These are phyloP conservation scores for Sinocyclocheilus maitianheensis DNA, from an alignment of 2,113 vertebrate species.

Conservation along the genomic window DNA sequence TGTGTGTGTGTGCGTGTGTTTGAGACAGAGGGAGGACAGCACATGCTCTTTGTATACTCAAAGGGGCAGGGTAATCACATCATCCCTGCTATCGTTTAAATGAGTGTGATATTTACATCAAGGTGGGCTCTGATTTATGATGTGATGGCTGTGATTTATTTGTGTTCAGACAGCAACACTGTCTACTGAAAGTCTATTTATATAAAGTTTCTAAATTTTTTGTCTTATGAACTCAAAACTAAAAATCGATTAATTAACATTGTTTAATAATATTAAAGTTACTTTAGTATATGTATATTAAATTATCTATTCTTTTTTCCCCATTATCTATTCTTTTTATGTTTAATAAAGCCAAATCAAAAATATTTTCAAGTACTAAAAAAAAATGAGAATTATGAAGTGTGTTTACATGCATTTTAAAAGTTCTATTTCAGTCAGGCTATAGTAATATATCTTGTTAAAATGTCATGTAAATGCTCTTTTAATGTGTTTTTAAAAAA, in stretches of 20 bases:
- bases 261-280: neutral
- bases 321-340: neutral
- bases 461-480: neutral
- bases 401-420: neutral
- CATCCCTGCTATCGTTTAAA: neutral
- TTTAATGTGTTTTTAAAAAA: neutral
- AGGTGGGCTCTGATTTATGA: neutral
- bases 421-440: neutral
- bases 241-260: neutral
- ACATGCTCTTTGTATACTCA: constrained; percentile 28
- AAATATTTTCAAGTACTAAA: neutral
- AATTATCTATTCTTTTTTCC: no score
- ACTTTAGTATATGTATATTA: no score
- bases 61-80: constrained; percentile 15
- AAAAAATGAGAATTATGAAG: neutral
- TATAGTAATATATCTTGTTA: neutral
- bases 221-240: neutral
- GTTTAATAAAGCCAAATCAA: neutral
- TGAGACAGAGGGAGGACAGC: constrained; percentile 21
- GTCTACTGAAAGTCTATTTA: no score
- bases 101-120: neutral
- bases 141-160: constrained; percentile 21
- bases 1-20: constrained; percentile 39
- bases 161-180: neutral
- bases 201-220: neutral